phyloP scores from a whole-genome alignment of 2,797 vertebrate genomes.

The Syngnathus rostellatus region DNA sequence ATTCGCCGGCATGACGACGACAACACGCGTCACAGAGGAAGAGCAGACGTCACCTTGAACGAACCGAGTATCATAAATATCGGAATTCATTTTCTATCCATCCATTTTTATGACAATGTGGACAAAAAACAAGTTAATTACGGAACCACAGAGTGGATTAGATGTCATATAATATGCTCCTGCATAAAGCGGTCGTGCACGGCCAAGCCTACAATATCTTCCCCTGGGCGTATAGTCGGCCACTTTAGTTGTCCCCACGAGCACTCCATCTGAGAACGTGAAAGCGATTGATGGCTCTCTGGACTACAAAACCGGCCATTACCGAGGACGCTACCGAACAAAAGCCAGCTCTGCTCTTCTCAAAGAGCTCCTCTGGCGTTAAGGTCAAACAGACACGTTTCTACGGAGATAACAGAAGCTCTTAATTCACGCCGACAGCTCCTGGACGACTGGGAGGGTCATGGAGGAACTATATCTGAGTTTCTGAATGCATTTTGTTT shows the following conservation, averaged over 20 bases:
- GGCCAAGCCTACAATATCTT: background rate
- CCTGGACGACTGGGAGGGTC: background rate
- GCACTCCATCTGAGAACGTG: conserved; percentile 23
- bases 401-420: background rate
- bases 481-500: background rate
- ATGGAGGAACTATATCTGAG: background rate
- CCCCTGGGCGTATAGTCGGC: background rate
- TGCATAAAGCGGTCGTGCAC: background rate
- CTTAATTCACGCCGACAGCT: conserved; percentile 8
- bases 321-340: conserved; percentile 31
- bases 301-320: conserved; percentile 41
- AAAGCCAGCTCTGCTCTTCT: conserved; percentile 14
- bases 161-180: background rate
- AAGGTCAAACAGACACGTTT: conserved; percentile 1
- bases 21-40: background rate
- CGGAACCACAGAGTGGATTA: too few species aligned
- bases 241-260: background rate
- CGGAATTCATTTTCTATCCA: too few species aligned
- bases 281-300: conserved; percentile 39
- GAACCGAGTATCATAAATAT: background rate
- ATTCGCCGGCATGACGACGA: conserved; percentile 17
- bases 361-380: background rate
- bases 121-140: too few species aligned
- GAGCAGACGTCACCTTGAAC: background rate
- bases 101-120: too few species aligned